These are phyloP conservation scores for Blastobasis lacticolella DNA, from an alignment of 2,888 invertebrate genomes.

Conservation along the genomic window DNA sequence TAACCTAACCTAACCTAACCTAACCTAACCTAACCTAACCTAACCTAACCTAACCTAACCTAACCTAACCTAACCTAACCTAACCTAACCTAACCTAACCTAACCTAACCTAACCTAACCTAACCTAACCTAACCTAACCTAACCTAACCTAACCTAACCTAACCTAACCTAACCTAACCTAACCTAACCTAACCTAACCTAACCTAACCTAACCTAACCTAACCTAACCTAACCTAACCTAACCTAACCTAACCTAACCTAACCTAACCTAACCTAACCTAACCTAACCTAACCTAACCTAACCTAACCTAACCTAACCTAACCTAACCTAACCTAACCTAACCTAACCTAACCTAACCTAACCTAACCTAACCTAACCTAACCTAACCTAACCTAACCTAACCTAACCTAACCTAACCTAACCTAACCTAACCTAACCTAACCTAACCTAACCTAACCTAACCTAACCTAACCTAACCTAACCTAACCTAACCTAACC, in stretches of 20 bases:
- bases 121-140: conserved; percentile 6
- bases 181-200: conserved; percentile 6
- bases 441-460: conserved; percentile 15
- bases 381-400: conserved; percentile 6
- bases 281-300: conserved; percentile 6
- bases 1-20: conserved; percentile 6
- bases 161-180: conserved; percentile 6
- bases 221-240: conserved; percentile 6
- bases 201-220: conserved; percentile 6
- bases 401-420: conserved; percentile 6
- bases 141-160: conserved; percentile 6
- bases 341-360: conserved; percentile 6
- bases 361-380: conserved; percentile 6
- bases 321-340: conserved; percentile 6
- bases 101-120: conserved; percentile 6
- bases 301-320: conserved; percentile 6
- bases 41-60: conserved; percentile 6
- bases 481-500: conserved; percentile 15
- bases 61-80: conserved; percentile 6
- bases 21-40: conserved; percentile 6
- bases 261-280: conserved; percentile 6
- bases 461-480: conserved; percentile 15
- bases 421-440: conserved; percentile 11
- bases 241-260: conserved; percentile 6
- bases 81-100: conserved; percentile 6